A percentile compares a stretch with the other conserved stretches of the same genome.
phyloP scores from a whole-genome alignment of 1,140 invertebrate species.

The Tribolium castaneum region DNA sequence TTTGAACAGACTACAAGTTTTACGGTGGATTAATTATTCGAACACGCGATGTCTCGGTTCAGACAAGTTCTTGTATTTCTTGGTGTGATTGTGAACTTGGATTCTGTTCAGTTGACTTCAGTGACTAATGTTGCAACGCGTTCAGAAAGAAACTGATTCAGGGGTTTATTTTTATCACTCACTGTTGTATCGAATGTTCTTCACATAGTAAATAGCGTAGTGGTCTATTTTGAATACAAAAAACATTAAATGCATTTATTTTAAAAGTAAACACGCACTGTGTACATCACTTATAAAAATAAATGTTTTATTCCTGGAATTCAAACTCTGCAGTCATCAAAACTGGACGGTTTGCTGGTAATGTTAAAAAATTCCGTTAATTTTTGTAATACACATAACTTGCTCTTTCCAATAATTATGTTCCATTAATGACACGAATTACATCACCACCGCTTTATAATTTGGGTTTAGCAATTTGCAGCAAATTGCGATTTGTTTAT shows the following conservation, averaged over 20 bases:
- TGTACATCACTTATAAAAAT: not conserved
- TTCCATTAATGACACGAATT: not conserved
- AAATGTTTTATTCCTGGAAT: not conserved
- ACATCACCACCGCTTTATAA: not conserved
- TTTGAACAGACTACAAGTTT: not conserved
- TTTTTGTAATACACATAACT: not conserved
- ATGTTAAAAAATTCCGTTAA: not conserved
- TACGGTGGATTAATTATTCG: not conserved
- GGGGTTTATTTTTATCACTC: not conserved
- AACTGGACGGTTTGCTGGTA: not conserved
- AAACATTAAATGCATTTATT: not conserved
- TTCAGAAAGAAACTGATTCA: not conserved
- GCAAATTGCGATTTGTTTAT: not conserved
- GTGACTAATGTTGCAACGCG: not conserved
- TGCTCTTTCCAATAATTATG: not conserved
- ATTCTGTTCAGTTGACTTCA: not conserved
- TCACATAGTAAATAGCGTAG: not conserved
- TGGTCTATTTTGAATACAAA: not conserved
- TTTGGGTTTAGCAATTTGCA: not conserved
- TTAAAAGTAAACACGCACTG: not conserved
- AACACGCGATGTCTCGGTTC: not conserved
- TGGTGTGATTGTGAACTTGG: not conserved
- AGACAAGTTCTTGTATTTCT: not conserved
- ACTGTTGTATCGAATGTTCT: not conserved
- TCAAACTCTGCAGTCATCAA: not conserved